Conservation (phyloP, 2,113 vertebrate species). For the Colaptes auratus region DNA sequence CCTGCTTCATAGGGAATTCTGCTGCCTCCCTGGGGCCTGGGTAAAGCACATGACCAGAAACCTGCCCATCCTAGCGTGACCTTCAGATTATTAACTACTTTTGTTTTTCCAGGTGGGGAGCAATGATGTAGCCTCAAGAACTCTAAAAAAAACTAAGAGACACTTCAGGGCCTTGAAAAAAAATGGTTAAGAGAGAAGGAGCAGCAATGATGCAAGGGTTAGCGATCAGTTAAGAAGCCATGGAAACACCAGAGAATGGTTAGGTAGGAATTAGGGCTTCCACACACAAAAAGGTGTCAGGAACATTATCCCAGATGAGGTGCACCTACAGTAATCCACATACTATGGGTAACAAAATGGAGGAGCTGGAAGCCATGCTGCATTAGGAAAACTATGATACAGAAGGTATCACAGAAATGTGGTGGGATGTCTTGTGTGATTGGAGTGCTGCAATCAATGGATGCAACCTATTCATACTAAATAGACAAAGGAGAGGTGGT, state of each 20-base stretch:
- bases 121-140: background rate
- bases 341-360: no score
- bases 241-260: background rate
- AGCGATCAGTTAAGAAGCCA: background rate
- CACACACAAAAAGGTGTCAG: background rate
- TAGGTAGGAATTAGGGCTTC: background rate
- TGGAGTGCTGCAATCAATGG: no score
- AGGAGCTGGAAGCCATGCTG: no score
- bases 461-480: no score
- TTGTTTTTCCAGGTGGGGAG: background rate
- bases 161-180: no score
- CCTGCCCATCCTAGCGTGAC: background rate
- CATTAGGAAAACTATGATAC: no score
- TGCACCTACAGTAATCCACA: no score
- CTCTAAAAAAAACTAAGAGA: background rate
- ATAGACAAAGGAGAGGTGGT: no score
- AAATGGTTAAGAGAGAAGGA: background rate
- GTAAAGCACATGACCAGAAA: background rate
- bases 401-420: no score
- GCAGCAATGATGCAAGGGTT: background rate
- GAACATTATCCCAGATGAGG: background rate
- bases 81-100: background rate
- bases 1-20: background rate
- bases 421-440: no score
- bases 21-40: background rate